Base-by-base conservation (phyloP, 2,797 vertebrate genomes). In the Ambastaia sidthimunki region DNA sequence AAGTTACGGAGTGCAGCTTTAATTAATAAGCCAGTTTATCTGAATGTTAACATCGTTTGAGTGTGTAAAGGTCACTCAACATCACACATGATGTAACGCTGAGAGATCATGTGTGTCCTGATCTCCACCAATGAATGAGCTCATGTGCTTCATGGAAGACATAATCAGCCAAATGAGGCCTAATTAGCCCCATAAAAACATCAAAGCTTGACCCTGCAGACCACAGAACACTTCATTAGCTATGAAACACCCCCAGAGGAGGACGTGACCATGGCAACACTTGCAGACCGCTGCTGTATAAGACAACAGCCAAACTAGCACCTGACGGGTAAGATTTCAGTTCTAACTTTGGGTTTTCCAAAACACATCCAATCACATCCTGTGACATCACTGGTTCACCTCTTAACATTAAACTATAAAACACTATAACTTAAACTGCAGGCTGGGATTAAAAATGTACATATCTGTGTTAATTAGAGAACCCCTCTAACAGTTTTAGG, bases 171-270 rank as follows among this genome's bases (percentile, higher is more conserved):
- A 87, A 85, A 82, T 75, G 80, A 31, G 19, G 66, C 71, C 82
- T 85, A 86, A 91, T 92, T 89, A 91, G 86, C 76, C 80, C 7
- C 83, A 69, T 76, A 79, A 83, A 85, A 88, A 86, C 82, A 87
- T 89, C 83, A 88, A 90, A 89, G 87, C 84, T 85, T 86, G 85
- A 83, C 84, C 85, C 84, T 81, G 69, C 82, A 89, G 83, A 82
- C 41, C 55, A 59, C 18, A 50, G 52, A 77, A 71, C 15, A 55
- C 79, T 80, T 86, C 76, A 85, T 86, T 86, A 84, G 65, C 54
- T 59, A 76, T 11, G 67, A 81, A 59, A 47, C 65, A 19, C 72
- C 69, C 23, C 67, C 3, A 18, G 16, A 74, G 25, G 12, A 50
- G 23, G 71, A 66, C 65, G 79, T 75, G 74, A 47, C 80, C 76